A percentile compares a stretch with the other conserved stretches of the same genome.
phyloP scores from a whole-genome alignment of 2,113 vertebrate genomes.

The Dermatemys mawii region DNA sequence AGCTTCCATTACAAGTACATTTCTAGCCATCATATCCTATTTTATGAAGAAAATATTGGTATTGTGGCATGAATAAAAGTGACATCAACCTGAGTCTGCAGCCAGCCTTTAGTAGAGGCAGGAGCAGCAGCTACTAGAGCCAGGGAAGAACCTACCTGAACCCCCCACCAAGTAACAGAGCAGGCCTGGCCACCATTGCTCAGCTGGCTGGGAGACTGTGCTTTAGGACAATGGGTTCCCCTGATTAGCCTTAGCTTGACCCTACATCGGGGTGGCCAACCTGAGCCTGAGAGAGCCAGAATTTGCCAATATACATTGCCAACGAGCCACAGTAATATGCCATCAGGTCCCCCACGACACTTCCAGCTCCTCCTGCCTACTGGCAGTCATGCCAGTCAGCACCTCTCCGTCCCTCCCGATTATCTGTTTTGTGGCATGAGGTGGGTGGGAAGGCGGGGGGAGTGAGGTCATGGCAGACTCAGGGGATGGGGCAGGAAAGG shows the following conservation, averaged over 20 bases:
- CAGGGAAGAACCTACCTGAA: background rate
- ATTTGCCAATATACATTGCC: no score
- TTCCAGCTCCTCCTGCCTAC: no score
- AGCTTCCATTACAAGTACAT: background rate
- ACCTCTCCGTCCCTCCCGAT: no score
- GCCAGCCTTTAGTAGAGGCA: background rate
- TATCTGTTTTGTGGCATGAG: no score
- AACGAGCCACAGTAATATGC: no score
- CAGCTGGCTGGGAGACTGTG: background rate
- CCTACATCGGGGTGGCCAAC: background rate
- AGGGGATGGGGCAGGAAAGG: no score
- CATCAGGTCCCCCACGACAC: no score
- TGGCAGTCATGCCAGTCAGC: no score
- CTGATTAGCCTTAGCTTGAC: background rate
- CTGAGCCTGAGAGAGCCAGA: no score
- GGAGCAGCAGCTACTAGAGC: background rate
- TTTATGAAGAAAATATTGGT: background rate
- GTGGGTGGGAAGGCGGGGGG: no score
- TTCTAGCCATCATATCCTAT: background rate
- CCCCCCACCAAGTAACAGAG: background rate
- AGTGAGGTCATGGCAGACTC: no score
- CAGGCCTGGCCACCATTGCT: background rate
- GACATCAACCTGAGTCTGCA: background rate
- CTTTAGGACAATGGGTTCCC: background rate
- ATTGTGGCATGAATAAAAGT: background rate